Base-by-base conservation (phyloP, 2,888 invertebrate species). In the Lingula anatina region DNA sequence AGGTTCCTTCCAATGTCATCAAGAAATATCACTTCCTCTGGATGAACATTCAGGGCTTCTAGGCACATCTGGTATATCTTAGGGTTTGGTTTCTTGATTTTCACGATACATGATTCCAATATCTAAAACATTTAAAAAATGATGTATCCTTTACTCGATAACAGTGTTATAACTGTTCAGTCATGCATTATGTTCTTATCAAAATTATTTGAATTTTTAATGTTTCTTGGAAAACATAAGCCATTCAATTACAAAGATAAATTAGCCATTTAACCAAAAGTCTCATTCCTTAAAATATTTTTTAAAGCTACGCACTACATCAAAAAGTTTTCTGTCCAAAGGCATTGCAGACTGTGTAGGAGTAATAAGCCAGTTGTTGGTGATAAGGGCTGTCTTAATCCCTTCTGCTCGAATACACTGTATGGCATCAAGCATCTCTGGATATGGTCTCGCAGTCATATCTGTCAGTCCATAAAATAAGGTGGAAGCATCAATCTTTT, bases 1-100 rank as follows among this genome's bases (percentile, higher is more conserved):
- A 78, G 55, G 50, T 79, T 79, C 1, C 56, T 50, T 3, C 78
- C 78, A 25, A 79, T 59, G 53, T 79, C 79, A 57, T 79, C 79
- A 5, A 79, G 62, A 55, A 79, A 79, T 2, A 78, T 59, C 4
- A 66, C 59, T 44, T 75, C 65, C 42, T 66, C 56, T 9, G 74
- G 69, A 2, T 49, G 41, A 12, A 70, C 54, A 2, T 57, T 51
- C 9, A 76, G 60, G 49, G 65, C 50, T 3, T 68, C 55, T 24
- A 76, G 61, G 36, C 69, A 70, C 31, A 65, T 52, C 25, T 69
- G 51, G 56, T 73, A 79, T 37, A 78, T 77, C 41, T 58, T 57
- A 1, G 60, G 59, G 31, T 79, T 73, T 5, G 79, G 79, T 54
- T 79, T 79, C 23, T 77, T 60, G 51, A 73, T 59, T n/a, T 72